Evolutionary conservation across 2,113 vertebrate genomes (phyloP).

Genomic region (Malurus cyaneus): DNA sequence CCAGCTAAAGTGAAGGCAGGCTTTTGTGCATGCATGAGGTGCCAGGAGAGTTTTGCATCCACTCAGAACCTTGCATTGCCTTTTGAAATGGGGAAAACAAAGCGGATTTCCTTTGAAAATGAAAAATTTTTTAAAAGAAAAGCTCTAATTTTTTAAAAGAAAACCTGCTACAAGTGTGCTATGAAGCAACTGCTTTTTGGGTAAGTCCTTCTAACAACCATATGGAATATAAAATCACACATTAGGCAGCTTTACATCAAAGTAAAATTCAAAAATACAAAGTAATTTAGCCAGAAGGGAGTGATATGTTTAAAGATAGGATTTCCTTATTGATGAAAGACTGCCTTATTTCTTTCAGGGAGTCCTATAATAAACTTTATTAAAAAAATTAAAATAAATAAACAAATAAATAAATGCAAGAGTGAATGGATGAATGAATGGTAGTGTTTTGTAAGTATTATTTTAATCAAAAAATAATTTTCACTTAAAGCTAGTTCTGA

Average conservation of each 20-base stretch:
- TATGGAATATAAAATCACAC: background rate
- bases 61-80: background rate
- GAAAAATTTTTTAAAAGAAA: background rate
- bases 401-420: background rate
- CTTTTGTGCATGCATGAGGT: background rate
- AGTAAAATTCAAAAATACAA: background rate
- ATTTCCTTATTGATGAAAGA: background rate
- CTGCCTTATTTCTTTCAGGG: background rate
- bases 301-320: background rate
- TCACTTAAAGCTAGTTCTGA: background rate
- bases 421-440: background rate
- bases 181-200: background rate
- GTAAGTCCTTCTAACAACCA: background rate
- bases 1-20: background rate
- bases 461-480: background rate
- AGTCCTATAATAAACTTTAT: background rate
- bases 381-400: background rate
- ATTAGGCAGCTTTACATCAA: background rate
- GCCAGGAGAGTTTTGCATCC: background rate
- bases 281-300: background rate
- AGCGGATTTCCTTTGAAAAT: background rate
- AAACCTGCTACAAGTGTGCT: background rate
- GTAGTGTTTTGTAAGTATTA: background rate
- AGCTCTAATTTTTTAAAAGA: background rate
- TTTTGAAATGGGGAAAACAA: slow-evolving; percentile 11